Evolutionary conservation across 1,140 invertebrate genomes (phyloP), one percentile per base, ranked within the genome.

Genomic region (Drosophila pseudoananassae): DNA sequence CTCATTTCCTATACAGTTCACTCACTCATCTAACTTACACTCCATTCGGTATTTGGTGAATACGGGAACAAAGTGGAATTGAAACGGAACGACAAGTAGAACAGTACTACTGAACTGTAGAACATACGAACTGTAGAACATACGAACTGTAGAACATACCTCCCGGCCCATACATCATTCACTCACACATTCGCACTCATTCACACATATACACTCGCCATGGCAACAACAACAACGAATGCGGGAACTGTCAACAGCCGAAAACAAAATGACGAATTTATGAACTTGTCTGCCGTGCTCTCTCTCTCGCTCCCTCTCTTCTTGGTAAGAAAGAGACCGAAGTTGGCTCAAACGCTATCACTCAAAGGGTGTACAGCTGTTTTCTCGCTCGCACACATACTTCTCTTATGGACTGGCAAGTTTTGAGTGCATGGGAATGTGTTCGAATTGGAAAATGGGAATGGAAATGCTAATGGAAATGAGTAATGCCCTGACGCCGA

Each of bases 191-290:
- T 27, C 45, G 25, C 38, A 56, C 40, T 31, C 53, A 43, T 58
- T 40, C 63, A 51, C 63, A 49, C 50, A 40, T 17, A 49, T 20
- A 12, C 70, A 53, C 56, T 77, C 46, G 45, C 65, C 52, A 77
- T 63, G 46, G 47, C 74, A 81, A 65, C 66, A 84, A 76, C 63
- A 80, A 65, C 60, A 72, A 68, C 72, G 51, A 61, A 66, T 17
- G 15, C 43, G 43, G 15, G 73, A 78, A 89, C 88, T 91, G 89
- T 91, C 89, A 91, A 83, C 89, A 87, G 72, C 58, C 55, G 33
- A 90, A 90, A 91, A 90, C 89, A 91, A 91, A 91, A 91, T 90
- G 89, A 90, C 81, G 89, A 91, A 91, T 91, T 91, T 89, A 91
- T 91, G 83, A 89, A 84, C 79, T 89, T 73, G 77, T 74, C 78